Evolutionary conservation across 2,113 vertebrate genomes (phyloP), one percentile per base, ranked within the genome.

Genomic region (Dendropsophus ebraccatus): DNA sequence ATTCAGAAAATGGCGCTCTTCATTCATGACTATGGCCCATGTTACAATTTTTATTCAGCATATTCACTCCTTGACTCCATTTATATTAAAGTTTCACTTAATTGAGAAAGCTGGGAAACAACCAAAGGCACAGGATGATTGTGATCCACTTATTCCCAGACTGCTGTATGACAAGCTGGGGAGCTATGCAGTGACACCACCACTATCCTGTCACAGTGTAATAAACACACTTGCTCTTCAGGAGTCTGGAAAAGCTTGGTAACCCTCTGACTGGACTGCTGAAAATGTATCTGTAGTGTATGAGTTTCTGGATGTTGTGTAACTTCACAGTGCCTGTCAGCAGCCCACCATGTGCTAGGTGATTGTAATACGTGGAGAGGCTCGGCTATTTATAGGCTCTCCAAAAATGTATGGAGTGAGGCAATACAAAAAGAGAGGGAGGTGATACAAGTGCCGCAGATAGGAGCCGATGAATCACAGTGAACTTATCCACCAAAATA

Each of bases 341-440:
- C 25, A 52, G 25, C 74, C 74, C 16, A 19, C 47, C 28, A 21
- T 76, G 74, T 50, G 49, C n/a, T 9, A 28, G 70, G n/a, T 76
- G 73, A 76, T 30, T 21, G 73, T 23, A 70, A 37, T 37, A 16
- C 19, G 47, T 17, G 25, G 45, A 28, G 73, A 14, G 30, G 13
- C 37, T n/a, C 8, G 25, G n/a, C 70, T 74, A 47, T 47, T 47
- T 72, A 11, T 72, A 72, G 69, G 17, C 69, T 41, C 32, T 72
- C 35, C 70, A 74, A 47, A 45, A 74, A 47, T 74, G 70, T 47
- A 74, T 47, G 41, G 70, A 72, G 69, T 72, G 35, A 21, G 69
- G 35, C 69, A 41, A 72, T 41, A 11, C 16, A 13, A 47, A 5
- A 19, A 47, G 12, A 25, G 5, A 47, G 41, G 70, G n/a, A 13